These are phyloP conservation scores for Neosilurus hyrtlii DNA, from an alignment of 2,797 vertebrate species.

Conservation along the genomic window DNA sequence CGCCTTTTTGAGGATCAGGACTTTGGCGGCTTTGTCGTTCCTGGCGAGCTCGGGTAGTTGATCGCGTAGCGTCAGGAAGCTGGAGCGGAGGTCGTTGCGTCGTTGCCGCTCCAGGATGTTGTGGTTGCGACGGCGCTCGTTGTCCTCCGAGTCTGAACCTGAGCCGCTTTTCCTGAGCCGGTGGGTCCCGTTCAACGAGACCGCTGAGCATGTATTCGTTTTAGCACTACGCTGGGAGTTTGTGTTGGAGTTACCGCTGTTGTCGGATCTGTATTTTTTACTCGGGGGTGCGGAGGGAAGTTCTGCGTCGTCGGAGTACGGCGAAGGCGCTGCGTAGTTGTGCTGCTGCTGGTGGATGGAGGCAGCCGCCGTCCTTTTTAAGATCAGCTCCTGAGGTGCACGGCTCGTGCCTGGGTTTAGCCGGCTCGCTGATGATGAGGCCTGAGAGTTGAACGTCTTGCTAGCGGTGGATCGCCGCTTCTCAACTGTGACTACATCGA, in stretches of 20 bases:
- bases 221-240: conserved; percentile 53
- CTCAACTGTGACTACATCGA: conserved; percentile 95
- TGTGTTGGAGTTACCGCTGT: conserved; percentile 54
- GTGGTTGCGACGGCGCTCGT: conserved; percentile 94
- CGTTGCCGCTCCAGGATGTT: conserved; percentile 97
- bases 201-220: conserved; percentile 53
- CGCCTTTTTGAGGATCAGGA: conserved; percentile 97
- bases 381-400: conserved; percentile 82
- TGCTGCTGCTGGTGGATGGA: conserved; percentile 96
- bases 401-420: conserved; percentile 57
- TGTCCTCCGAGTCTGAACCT: conserved; percentile 94
- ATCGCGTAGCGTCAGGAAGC: conserved; percentile 94
- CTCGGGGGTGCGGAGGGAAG: conserved; percentile 78
- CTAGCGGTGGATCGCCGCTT: conserved; percentile 82
- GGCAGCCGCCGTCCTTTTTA: conserved; percentile 79
- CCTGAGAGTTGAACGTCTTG: conserved; percentile 63
- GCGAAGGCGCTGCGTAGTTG: conserved; percentile 95
- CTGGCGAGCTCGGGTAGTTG: conserved; percentile 93
- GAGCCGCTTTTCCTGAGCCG: conserved; percentile 77
- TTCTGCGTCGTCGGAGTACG: conserved; percentile 82
- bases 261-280: conserved; percentile 82
- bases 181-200: conserved; percentile 52
- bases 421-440: conserved; percentile 47
- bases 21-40: conserved; percentile 97
- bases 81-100: conserved; percentile 94